Evolutionary conservation across 1,140 invertebrate genomes (phyloP), one percentile per base, ranked within the genome.

Genomic region (Heliconius hermathena): DNA sequence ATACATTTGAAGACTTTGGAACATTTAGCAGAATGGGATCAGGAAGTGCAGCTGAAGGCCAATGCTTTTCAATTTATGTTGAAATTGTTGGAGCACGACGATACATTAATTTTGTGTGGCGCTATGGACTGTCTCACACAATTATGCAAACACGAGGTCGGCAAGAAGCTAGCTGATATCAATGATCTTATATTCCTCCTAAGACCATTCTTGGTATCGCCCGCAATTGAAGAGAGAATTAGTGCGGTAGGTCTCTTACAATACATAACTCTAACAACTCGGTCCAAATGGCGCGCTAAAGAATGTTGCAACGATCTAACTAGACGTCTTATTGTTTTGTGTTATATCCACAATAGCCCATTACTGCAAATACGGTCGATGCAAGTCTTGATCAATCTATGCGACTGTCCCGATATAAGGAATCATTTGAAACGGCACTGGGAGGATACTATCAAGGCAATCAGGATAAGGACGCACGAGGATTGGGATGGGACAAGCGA

Each of bases 31-130:
- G 91, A 92, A 71, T 93, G 91, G 89, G 87, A 94, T 38, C 91
- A 88, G 18, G 85, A 79, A 3, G 71, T 75, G 11, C 81, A 90
- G 0, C 81, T 94, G 20, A 90, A 89, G 80, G 83, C 84, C 0
- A 93, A 94, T 73, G 92, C 89, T 1, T 94, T 94, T 75, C 88
- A 92, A 85, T 76, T 93, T 0, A 93, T 91, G 89, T 72, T 92
- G n/a, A 81, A 81, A 26, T 76, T 93, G 3, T 89, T 93, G 36
- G 71, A 85, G 4, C 82, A 90, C 26, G 11, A 75, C 0, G 90
- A 92, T 33, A 70, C 85, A 0, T 84, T 84, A 41, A 89, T 93
- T 13, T 81, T 91, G 1, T 81, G 87, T 16, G 82, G 78, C 0
- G 85, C 89, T 0, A 92, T 94, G 89, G 87, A 92, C n/a, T 92